Evolutionary conservation across 2,797 vertebrate species (phyloP), one percentile per base, ranked within the genome.

Genomic region (Sarcophilus harrisii): DNA sequence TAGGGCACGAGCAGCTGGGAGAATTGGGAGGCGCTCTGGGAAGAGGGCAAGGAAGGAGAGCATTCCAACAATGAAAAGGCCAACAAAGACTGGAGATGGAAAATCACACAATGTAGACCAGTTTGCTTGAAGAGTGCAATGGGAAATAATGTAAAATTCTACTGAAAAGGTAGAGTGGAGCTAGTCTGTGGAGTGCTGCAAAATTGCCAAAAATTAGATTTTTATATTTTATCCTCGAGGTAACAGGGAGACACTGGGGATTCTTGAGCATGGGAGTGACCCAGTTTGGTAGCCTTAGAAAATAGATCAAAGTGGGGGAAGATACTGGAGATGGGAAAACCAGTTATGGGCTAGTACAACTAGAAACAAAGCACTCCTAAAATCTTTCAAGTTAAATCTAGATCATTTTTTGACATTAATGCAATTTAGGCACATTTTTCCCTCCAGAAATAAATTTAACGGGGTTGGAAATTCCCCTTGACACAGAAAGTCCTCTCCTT

Each of bases 311-410:
- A 73, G 38, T 9, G 38, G n/a, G 5, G 38, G 54, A 55, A 45
- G 18, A 4, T 45, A 9, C 12, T 21, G n/a, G n/a, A 45, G 38
- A 9, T 28, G 24, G 21, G 24, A 49, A 81, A 9, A 87, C 1
- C 21, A 49, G 38, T 49, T 87, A 73, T 21, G 73, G 38, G 45
- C 24, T 87, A 27, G 12, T 49, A 27, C 21, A 87, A 24, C 45
- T 45, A 81, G 27, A 30, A 97, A 96, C 97, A 98, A 98, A 98
- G 97, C 91, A 96, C 87, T 45, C 32, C 55, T 0, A 0, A 10
- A 94, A 96, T 92, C 38, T 32, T 91, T 32, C 93, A 0, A 89
- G 91, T 95, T 97, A 92, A 28, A 55, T 66, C 97, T 93, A 91
- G 96, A 97, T 96, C 94, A 93, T 92, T 96, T 52, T 97, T 94